Evolutionary conservation across 35 echinoderm and acorn worm species (phyloP), one percentile per base, ranked within the genome.

Genomic region (Hemicentrotus pulcherrimus): DNA sequence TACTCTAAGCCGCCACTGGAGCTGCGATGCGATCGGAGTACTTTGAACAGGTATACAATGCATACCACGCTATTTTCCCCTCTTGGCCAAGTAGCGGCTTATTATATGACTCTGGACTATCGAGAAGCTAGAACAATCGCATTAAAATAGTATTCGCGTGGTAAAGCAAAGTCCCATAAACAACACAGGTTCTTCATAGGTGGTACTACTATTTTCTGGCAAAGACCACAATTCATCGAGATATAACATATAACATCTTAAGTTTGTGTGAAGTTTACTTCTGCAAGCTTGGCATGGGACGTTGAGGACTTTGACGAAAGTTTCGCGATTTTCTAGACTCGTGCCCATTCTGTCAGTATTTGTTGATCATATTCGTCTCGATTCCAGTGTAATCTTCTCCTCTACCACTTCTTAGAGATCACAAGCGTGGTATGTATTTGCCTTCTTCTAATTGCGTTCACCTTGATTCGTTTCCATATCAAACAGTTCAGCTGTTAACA

Each of bases 71-170:
- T 14, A 47, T 18, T 18, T 32, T 41, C 32, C 88, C 12, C 46
- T 35, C 32, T 90, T 90, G 45, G 6, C 88, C 88, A 90, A 90
- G 88, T 47, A 24, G 14, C 32, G 32, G 88, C 24, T 45, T 90
- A 90, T 47, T 32, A 5, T 90, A 3, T 24, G 32, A 90, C 32
- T 90, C 88, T 90, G 3, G 31, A 4, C 18, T 5, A 16, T 15
- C 32, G 9, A 18, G 6, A 41, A 90, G 4, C n/a, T 41, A 33
- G 32, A 90, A 90, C 88, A 90, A 90, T 90, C 46, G 88, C 32
- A 90, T 90, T 90, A 90, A 41, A 33, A 78, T 78, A 78, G 65
- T 78, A 78, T 28, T 78, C 32, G 88, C 32, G 88, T 90, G 88
- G 88, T 90, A n/a, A 22, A 78, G 65, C 65, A 18, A 18, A 78